Conservation (phyloP, 2,888 invertebrate species). For the Pollenia angustigena region DNA sequence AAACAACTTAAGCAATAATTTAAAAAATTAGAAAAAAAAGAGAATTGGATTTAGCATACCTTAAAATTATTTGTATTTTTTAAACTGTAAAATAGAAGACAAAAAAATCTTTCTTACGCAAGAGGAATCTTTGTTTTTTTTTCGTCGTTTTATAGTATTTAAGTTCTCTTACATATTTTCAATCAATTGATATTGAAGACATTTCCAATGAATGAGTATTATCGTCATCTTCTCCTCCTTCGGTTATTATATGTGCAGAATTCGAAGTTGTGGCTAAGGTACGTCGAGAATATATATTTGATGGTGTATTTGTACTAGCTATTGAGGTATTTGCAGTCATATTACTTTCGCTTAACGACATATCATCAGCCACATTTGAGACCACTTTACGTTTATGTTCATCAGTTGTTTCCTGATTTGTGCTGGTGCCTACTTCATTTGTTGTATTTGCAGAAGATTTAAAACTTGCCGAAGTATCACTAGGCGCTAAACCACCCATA, state of each 20-base stretch:
- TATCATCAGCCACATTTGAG: constrained; percentile 59
- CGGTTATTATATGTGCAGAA: constrained; percentile 54
- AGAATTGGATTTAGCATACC: constrained; percentile 8
- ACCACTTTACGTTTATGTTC: constrained; percentile 24
- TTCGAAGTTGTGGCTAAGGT: constrained; percentile 53
- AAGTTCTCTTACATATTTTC: not conserved
- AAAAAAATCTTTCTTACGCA: not conserved
- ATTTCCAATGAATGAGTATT: constrained; percentile 82
- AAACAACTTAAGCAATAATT: too few species aligned
- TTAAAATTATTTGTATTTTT: constrained; percentile 16
- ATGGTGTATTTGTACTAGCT: constrained; percentile 58
- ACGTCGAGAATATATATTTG: constrained; percentile 49
- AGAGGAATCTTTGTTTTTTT: constrained; percentile 1
- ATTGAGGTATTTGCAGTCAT: constrained; percentile 62
- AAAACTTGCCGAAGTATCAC: constrained; percentile 44
- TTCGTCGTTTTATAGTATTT: not conserved
- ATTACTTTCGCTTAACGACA: constrained; percentile 74
- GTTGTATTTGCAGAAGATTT: constrained; percentile 59
- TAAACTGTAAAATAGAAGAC: not conserved
- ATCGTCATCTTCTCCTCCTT: constrained; percentile 65
- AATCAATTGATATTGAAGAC: constrained; percentile 83
- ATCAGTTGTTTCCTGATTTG: constrained; percentile 31
- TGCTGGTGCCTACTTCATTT: constrained; percentile 49
- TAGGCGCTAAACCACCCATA: not conserved
- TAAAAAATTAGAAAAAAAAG: not conserved